Conservation (phyloP, 2,797 vertebrate genomes). For the Nyctalus aviator region DNA sequence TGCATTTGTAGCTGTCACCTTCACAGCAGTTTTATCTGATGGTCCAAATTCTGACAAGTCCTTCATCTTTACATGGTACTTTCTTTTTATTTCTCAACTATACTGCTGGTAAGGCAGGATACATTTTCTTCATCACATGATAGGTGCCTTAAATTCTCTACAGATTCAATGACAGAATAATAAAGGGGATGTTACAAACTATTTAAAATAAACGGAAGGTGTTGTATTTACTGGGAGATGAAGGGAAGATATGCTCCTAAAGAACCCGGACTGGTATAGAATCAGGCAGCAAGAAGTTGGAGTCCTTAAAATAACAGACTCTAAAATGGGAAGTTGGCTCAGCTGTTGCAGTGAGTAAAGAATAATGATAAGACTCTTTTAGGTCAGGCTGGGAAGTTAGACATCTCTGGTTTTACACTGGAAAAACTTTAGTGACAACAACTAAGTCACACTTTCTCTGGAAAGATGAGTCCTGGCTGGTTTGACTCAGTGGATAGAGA, state of each 20-base stretch:
- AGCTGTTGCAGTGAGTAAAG: not conserved
- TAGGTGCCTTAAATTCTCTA: not conserved
- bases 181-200: not conserved
- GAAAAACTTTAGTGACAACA: not conserved
- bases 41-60: not conserved
- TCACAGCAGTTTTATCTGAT: not conserved
- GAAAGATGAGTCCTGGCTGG: not conserved
- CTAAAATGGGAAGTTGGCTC: not conserved
- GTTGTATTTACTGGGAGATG: not conserved
- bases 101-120: not conserved
- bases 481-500: no score
- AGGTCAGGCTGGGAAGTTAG: not conserved
- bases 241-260: not conserved
- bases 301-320: conserved; percentile 37
- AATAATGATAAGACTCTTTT: not conserved
- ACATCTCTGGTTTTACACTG: not conserved
- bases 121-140: conserved; percentile 5
- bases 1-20: not conserved
- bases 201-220: conserved; percentile 12
- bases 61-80: conserved; percentile 28
- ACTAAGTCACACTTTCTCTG: not conserved
- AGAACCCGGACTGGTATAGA: not conserved
- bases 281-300: not conserved
- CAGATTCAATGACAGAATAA: not conserved
- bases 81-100: conserved; percentile 21